Base-by-base conservation (phyloP, 1,140 invertebrate genomes). In the Polypedilum vanderplanki region DNA sequence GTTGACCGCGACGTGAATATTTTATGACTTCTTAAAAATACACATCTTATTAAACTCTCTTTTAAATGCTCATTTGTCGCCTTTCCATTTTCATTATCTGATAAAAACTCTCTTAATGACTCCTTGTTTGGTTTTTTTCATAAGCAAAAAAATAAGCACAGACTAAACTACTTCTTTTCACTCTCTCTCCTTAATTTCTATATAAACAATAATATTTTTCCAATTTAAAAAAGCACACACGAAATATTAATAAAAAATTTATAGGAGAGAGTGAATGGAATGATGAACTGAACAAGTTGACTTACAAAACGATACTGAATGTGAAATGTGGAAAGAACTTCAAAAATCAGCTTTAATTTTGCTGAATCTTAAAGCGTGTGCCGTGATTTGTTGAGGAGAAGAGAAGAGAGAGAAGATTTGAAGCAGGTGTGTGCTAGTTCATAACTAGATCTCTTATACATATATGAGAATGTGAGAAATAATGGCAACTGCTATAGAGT, bases 391-490 rank as follows among this genome's bases (percentile, higher is more conserved):
- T 46, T 46, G 12, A 57, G 12, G n/a, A 57, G 46, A 57, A 12
- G n/a, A 12, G 46, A n/a, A 46, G 46, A 57, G 46, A 57, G 15
- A 57, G 12, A 57, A 57, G 46, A 57, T 15, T 12, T 57, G 15
- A 57, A 57, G 10, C 46, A 57, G 46, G n/a, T 57, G 46, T 57
- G 46, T 57, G 46, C 46, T 57, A 57, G 46, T n/a, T 57, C 46
- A 57, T 57, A 57, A 57, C 46, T n/a, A 57, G 46, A 33, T 33
- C 5, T 33, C 46, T 12, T 57, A 57, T 46, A 15, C 9, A 46
- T 46, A 46, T 8, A 46, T 1, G 41, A 2, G 41, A 8, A 46
- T 57, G n/a, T 57, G n/a, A 9, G 46, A n/a, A 57, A 57, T n/a
- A 15, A 57, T 57, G 24, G 24, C 24, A 33, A 33, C 24, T 33